Base-by-base conservation (phyloP, 2,888 invertebrate genomes). In the Drosophila niveifrons region DNA sequence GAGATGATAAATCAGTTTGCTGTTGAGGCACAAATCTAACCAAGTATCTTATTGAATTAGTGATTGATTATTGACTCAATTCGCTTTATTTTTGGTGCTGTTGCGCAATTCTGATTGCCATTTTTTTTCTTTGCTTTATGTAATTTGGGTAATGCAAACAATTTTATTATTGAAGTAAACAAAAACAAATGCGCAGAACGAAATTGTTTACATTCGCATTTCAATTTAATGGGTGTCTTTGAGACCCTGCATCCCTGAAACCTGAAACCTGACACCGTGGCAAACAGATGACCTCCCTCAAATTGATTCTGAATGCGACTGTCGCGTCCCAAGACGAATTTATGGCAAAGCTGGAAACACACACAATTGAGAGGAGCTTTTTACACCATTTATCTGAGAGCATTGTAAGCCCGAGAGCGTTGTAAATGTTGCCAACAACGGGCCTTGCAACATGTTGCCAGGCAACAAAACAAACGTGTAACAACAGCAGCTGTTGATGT, bases 201-300 rank as follows among this genome's bases (percentile, higher is more conserved):
- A 52, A 74, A 72, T 76, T 76, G 80, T 78, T 78, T 72, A 76
- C 72, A 70, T 70, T 76, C 23, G 48, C 43, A 50, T 57, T 51
- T 39, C 34, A 41, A 31, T 44, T 31, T 50, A 44, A 41, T 41
- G 39, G 39, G 13, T 46, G 46, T 28, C 39, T 15, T 13, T 11
- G 10, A 36, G 10, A 41, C 13, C 39, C 13, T 2, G 39, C 28
- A 13, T 48, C 13, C 39, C 13, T 2, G 39, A 15, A 41, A 41
- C 13, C 39, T 11, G 29, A 28, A 47, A 47, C 29, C 15, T 23
- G 47, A 34, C 15, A 34, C 44, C 47, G 50, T 61, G 64, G 62
- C 57, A 67, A 69, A 52, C 59, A 63, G 66, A 36, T 63, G 69
- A 70, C 77, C 80, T 70, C 70, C 58, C 72, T 50, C 72, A 70